Base-by-base conservation (phyloP, 2,113 vertebrate genomes). In the Nettapus auritus region DNA sequence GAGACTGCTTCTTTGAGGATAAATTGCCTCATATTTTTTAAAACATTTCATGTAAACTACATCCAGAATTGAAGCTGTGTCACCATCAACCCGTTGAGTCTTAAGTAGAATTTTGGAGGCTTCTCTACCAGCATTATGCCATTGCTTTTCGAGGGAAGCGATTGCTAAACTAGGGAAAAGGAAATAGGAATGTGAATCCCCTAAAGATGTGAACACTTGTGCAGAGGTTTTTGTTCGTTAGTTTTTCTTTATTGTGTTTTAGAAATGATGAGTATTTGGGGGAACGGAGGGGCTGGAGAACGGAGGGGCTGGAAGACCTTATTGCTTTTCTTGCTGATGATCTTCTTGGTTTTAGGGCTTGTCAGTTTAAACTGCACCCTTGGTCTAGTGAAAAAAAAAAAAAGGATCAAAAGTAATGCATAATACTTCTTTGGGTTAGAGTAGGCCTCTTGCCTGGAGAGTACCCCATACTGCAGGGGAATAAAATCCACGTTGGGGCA, bases 51-150 rank as follows among this genome's bases (percentile, higher is more conserved):
- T 3, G 19, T 50, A 33, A n/a, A 16, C 3, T 13, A 31, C 3
- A 64, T 82, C 8, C 8, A 28, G 46, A 50, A 86, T 64, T 71
- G 34, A 29, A 63, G 5, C 68, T 81, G 20, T 79, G 48, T 59
- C 60, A 14, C 1, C 14, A 16, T 42, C 26, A 67, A 28, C 0
- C 0, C 42, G 4, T 17, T 62, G 7, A 74, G n/a, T 26, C 8
- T 62, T 57, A 16, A 31, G 22, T 48, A 42, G 26, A 53, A 53
- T 67, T 33, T 25, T 64, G 70, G 36, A 55, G 59, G 15, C 19
- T 53, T 62, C 20, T 15, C 34, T 82, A 60, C 46, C 21, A 6
- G 4, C 2, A 0, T 29, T 57, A 20, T 29, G 64, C 8, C 2
- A 1, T 50, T 66, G 21, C 19, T 89, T 52, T 46, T 60, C n/a